phyloP scores from a whole-genome alignment of 2,888 invertebrate genomes.

The Athetis lepigone region DNA sequence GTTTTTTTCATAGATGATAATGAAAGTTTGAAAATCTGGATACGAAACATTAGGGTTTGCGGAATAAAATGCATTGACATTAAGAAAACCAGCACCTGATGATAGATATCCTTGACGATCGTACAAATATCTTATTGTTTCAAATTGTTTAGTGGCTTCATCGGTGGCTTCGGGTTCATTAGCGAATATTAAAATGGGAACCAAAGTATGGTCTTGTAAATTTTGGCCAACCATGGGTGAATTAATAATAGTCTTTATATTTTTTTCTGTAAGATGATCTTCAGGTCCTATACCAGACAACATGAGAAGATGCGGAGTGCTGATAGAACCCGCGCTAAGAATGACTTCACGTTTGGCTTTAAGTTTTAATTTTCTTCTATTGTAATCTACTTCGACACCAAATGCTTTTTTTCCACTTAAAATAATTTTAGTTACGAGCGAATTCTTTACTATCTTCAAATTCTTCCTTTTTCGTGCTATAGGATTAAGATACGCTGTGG shows the following conservation, averaged over 20 bases:
- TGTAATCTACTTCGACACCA: conserved; percentile 43
- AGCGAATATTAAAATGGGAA: conserved; percentile 33
- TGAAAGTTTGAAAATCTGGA: conserved; percentile 36
- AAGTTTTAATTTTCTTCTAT: conserved; percentile 21
- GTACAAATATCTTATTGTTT: conserved; percentile 40
- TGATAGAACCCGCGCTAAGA: conserved; percentile 50
- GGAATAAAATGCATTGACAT: conserved; percentile 32
- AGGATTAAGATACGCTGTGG: conserved; percentile 45
- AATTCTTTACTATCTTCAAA: conserved; percentile 47
- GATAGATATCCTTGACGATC: conserved; percentile 47
- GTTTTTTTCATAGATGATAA: not conserved
- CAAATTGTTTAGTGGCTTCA: conserved; percentile 18
- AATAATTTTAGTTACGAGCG: conserved; percentile 46
- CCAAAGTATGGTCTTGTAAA: conserved; percentile 49
- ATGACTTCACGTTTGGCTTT: conserved; percentile 50
- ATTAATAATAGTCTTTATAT: conserved; percentile 32
- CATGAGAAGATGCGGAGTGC: conserved; percentile 55
- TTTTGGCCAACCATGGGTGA: conserved; percentile 56
- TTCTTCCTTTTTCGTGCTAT: conserved; percentile 35
- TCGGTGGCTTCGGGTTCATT: conserved; percentile 8
- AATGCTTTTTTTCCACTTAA: conserved; percentile 17
- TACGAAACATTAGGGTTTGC: conserved; percentile 4
- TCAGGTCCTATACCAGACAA: conserved; percentile 58
- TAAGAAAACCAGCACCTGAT: not conserved
- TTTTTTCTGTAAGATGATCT: conserved; percentile 37